Base-by-base conservation (phyloP, 2,888 invertebrate species). In the Ariolimax columbianus region DNA sequence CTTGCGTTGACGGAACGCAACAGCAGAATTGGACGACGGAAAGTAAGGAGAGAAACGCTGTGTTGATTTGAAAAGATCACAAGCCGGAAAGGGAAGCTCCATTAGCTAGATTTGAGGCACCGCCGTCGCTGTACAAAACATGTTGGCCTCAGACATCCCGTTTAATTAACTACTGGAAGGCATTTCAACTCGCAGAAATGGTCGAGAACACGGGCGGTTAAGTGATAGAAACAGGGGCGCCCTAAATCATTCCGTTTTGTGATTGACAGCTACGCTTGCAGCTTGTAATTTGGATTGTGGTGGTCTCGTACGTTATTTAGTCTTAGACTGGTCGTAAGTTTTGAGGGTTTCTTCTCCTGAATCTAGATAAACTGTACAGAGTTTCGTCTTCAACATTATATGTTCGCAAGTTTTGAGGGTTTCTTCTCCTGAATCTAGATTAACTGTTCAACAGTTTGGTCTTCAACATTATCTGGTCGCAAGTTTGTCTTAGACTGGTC, bases 81-180 rank as follows among this genome's bases (percentile, higher is more conserved):
- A 81, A 81, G 81, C 33, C 11, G 81, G 38, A 72, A 70, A 70
- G 36, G 72, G 38, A 70, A 36, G 81, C 81, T 38, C 43, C 70
- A 81, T 81, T 81, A 81, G 81, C 70, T 66, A 47, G 81, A 81
- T 81, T 81, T 72, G 63, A 47, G 81, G 33, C 51, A 33, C 19
- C 51, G 51, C 19, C 51, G 55, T 0, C 47, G 72, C n/a, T 7
- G 33, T 55, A 72, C 59, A 63, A 72, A 81, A 72, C 70, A 36
- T n/a, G 6, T n/a, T 14, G 33, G 72, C 23, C 38, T 36, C 70
- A 1, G 36, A 70, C 55, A 38, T 9, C 33, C 72, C 36, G 55
- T 70, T 70, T 81, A 81, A 81, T 81, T 81, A 81, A 81, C 81
- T 81, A 66, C 70, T 26, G 38, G 72, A 72, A 70, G 66, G 55